phyloP scores from a whole-genome alignment of 2,113 vertebrate species.

The Silurus meridionalis region DNA sequence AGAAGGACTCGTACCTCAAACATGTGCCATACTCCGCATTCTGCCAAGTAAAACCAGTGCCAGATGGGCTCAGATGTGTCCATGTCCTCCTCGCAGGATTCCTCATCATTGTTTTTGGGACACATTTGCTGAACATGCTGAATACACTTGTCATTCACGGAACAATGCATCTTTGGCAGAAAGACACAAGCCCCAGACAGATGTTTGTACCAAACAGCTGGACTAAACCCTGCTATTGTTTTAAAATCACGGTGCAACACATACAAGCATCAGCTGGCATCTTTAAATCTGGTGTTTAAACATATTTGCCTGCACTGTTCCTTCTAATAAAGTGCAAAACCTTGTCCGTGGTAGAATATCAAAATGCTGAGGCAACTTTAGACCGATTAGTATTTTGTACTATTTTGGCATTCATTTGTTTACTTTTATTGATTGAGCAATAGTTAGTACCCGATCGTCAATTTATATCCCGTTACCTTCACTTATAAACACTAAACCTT shows the following conservation, averaged over 20 bases:
- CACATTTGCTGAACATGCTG: conserved; percentile 52
- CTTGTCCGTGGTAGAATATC: not conserved
- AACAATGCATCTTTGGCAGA: conserved; percentile 35
- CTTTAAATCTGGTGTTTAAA: not conserved
- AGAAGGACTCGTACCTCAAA: conserved; percentile 81
- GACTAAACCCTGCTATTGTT: not conserved
- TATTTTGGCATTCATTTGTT: not conserved
- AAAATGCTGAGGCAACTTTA: not conserved
- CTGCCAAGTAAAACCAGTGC: conserved; percentile 96
- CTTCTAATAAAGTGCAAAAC: too few relatives aligned
- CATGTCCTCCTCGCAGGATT: conserved; percentile 83
- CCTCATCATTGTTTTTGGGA: conserved; percentile 69
- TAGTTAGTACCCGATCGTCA: not conserved
- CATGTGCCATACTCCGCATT: conserved; percentile 97
- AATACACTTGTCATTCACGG: conserved; percentile 39
- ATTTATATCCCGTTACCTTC: not conserved
- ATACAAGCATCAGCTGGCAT: not conserved
- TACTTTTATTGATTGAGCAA: not conserved
- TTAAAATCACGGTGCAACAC: not conserved
- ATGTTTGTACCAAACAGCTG: not conserved
- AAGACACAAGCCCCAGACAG: not conserved
- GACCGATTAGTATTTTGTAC: not conserved
- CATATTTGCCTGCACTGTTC: not conserved
- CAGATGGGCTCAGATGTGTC: conserved; percentile 91
- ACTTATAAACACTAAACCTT: not conserved